Conservation (phyloP, 2,797 vertebrate genomes). For the Orestias chungarensis region DNA sequence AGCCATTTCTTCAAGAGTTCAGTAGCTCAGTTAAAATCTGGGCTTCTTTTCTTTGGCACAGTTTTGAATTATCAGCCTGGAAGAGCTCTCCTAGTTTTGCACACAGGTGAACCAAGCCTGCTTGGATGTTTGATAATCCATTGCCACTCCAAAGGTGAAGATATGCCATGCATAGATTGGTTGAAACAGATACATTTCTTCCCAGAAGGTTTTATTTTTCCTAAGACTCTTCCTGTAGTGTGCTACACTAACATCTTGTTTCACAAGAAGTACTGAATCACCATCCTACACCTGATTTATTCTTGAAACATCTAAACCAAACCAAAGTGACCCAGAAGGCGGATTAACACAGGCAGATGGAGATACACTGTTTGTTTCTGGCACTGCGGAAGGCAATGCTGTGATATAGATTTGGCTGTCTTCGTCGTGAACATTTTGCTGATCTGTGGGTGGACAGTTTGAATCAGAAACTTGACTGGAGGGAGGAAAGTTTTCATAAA, state of each 20-base stretch:
- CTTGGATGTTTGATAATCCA: no score
- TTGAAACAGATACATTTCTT: no score
- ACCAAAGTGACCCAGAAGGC: slow-evolving; percentile 30
- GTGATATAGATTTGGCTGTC: slow-evolving; percentile 19
- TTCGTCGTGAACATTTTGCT: not conserved
- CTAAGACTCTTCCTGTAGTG: no score
- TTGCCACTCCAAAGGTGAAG: no score
- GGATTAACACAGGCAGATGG: not conserved
- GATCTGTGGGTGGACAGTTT: not conserved
- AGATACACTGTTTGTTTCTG: not conserved
- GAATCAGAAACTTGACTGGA: not conserved
- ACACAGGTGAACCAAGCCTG: no score
- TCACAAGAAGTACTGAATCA: not conserved
- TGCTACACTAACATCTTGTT: not conserved
- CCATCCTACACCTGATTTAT: not conserved
- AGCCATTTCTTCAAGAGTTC: no score
- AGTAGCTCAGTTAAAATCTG: no score
- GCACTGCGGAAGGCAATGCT: not conserved
- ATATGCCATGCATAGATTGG: no score
- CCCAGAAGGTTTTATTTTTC: no score
- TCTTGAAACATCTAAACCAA: slow-evolving; percentile 50
- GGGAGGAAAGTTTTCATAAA: slow-evolving; percentile 46
- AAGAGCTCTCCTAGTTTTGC: no score
- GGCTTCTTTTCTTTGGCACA: no score
- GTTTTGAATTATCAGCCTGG: no score